A percentile compares a stretch with the other conserved stretches of the same genome.
These are phyloP conservation scores for Oryzias javanicus DNA, from an alignment of 2,113 vertebrate species.

Conservation along the genomic window DNA sequence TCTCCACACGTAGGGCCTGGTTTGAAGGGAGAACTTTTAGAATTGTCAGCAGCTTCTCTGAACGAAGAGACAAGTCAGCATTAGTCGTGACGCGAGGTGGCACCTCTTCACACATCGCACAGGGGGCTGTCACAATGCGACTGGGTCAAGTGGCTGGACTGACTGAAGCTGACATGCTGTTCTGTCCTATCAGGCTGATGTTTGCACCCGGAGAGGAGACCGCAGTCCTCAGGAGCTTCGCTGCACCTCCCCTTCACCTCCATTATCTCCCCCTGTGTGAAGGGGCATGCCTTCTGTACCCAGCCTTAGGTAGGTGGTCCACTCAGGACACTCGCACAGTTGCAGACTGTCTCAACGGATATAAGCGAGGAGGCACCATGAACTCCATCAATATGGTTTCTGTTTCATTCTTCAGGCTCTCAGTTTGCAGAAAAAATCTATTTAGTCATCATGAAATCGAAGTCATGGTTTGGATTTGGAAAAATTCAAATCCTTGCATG, in stretches of 20 bases:
- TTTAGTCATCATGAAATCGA: too few species aligned
- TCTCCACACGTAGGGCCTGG: neutral
- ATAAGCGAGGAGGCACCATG: too few species aligned
- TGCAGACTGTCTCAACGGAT: neutral
- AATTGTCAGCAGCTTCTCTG: constrained; percentile 5
- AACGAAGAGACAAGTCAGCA: constrained; percentile 30
- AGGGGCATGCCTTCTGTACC: constrained; percentile 92
- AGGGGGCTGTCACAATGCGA: constrained; percentile 38
- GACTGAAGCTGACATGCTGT: constrained; percentile 58
- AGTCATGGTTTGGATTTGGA: too few species aligned
- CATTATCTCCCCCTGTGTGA: constrained; percentile 49
- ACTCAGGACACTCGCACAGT: neutral
- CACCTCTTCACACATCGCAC: constrained; percentile 49
- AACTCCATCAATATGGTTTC: too few species aligned
- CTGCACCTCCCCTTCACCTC: constrained; percentile 37
- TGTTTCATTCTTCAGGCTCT: too few species aligned
- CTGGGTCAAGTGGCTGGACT: constrained; percentile 37
- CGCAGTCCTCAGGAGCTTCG: constrained; percentile 52
- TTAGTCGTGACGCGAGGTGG: constrained; percentile 30
- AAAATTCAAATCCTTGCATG: too few species aligned
- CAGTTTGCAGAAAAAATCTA: too few species aligned
- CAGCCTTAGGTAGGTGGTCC: constrained; percentile 82
- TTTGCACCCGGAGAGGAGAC: constrained; percentile 60
- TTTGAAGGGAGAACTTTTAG: constrained; percentile 5
- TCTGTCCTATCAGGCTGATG: constrained; percentile 69